A percentile compares a stretch with the other conserved stretches of the same genome.
These are phyloP conservation scores for Lophotis ruficrista DNA, from an alignment of 2,113 vertebrate species.

Conservation along the genomic window DNA sequence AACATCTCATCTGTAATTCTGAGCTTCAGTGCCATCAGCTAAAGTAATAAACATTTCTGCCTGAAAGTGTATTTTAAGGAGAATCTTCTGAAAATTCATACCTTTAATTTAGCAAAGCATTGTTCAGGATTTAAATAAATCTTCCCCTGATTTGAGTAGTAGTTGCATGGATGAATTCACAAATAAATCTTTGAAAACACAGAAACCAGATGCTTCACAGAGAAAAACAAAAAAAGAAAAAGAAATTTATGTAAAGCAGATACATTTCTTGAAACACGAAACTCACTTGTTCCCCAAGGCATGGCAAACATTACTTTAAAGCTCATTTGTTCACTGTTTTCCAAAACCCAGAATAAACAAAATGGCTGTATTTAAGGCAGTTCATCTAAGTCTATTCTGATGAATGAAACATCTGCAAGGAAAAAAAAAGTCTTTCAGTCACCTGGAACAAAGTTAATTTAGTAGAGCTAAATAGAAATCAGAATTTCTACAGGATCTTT, in stretches of 20 bases:
- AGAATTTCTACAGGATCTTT: background rate
- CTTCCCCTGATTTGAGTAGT: background rate
- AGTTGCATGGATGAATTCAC: background rate
- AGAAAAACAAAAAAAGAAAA: background rate
- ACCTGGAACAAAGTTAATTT: background rate
- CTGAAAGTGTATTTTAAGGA: constrained; percentile 7
- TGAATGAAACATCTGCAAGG: background rate
- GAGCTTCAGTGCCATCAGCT: constrained; percentile 17
- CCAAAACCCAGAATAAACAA: background rate
- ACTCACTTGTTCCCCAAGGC: background rate
- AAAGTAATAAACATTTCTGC: constrained; percentile 34
- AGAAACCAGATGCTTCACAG: background rate
- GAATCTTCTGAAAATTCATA: constrained; percentile 14
- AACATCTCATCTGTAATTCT: constrained; percentile 25
- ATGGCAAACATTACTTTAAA: background rate
- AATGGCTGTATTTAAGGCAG: background rate
- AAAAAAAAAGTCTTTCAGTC: background rate
- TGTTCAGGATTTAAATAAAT: constrained; percentile 23
- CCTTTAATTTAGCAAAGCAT: constrained; percentile 12
- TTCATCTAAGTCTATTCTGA: background rate
- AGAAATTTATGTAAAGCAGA: constrained; percentile 7
- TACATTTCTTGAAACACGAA: background rate
- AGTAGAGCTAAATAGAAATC: background rate
- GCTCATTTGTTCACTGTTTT: background rate
- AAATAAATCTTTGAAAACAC: background rate